phyloP scores from a whole-genome alignment of 2,888 invertebrate genomes.

The Trichogramma evanescens region DNA sequence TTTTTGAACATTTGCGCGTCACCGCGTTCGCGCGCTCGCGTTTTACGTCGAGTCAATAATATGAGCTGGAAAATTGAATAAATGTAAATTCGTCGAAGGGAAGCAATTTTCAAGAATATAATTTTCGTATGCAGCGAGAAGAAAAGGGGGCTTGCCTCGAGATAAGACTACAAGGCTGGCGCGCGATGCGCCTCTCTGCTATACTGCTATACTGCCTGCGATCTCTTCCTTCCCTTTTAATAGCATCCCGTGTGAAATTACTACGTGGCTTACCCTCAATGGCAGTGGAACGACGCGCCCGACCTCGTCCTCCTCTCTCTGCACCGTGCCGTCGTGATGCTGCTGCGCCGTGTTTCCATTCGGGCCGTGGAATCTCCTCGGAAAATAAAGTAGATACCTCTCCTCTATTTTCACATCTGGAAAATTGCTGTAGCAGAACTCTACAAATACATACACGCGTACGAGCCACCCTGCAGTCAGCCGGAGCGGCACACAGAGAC shows the following conservation, averaged over 20 bases:
- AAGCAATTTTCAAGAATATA: slow-evolving; percentile 43
- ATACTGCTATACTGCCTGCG: slow-evolving; percentile 10
- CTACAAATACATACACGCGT: background rate
- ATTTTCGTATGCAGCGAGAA: slow-evolving; percentile 36
- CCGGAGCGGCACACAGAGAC: slow-evolving; percentile 21
- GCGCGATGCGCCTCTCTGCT: slow-evolving; percentile 11
- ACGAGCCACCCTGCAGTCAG: slow-evolving; percentile 1
- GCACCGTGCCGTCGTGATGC: slow-evolving; percentile 30
- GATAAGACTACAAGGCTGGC: slow-evolving; percentile 35
- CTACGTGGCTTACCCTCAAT: slow-evolving; percentile 45
- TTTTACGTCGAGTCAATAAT: no score
- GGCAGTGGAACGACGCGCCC: slow-evolving; percentile 23
- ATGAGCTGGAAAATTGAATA: slow-evolving; percentile 5
- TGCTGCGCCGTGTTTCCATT: slow-evolving; percentile 41
- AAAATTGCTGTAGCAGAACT: slow-evolving; percentile 39
- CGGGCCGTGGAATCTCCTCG: slow-evolving; percentile 35
- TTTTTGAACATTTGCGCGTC: no score
- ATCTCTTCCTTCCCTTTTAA: slow-evolving; percentile 27
- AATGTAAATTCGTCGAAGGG: slow-evolving; percentile 20
- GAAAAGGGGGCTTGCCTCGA: slow-evolving; percentile 23
- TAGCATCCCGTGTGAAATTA: slow-evolving; percentile 45
- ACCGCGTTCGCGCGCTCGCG: no score
- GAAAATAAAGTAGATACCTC: slow-evolving; percentile 46
- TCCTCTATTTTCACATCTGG: slow-evolving; percentile 44
- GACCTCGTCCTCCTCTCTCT: slow-evolving; percentile 29